These are phyloP conservation scores for Eutolmus rufibarbis DNA, from an alignment of 2,888 invertebrate species.

Conservation along the genomic window DNA sequence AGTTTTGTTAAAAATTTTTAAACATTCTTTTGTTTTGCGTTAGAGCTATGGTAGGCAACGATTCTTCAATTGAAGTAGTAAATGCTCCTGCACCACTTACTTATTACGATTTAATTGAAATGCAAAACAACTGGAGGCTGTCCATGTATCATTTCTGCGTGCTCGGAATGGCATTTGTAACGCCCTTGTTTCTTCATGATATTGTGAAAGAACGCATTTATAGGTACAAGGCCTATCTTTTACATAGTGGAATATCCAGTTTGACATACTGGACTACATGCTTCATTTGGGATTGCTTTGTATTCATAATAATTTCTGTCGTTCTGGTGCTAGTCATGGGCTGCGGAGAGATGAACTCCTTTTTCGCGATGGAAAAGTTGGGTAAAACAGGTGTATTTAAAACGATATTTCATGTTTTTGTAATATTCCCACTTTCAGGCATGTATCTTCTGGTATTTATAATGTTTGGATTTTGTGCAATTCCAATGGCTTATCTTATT, in stretches of 20 bases:
- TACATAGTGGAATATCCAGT: neutral
- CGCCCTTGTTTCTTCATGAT: neutral
- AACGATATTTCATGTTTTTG: neutral
- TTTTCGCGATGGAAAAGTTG: neutral
- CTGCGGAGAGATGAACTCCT: constrained; percentile 63
- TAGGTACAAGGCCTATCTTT: neutral
- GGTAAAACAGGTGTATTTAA: neutral
- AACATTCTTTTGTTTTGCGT: neutral
- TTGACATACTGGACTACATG: neutral
- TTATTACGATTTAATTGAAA: neutral
- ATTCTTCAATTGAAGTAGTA: constrained; percentile 60
- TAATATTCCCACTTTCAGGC: neutral
- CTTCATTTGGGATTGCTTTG: neutral
- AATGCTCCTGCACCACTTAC: constrained; percentile 76
- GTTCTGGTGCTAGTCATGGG: neutral
- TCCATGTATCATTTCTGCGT: neutral
- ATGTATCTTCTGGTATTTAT: neutral
- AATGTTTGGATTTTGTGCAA: neutral
- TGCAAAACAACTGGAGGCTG: neutral
- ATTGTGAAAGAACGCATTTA: neutral
- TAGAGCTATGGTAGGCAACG: constrained; percentile 45
- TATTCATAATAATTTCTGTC: neutral
- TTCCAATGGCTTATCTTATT: neutral
- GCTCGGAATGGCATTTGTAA: neutral
- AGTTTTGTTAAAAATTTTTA: neutral